Evolutionary conservation across 2,888 invertebrate species (phyloP).

Genomic region (Lithophane semibrunnea): DNA sequence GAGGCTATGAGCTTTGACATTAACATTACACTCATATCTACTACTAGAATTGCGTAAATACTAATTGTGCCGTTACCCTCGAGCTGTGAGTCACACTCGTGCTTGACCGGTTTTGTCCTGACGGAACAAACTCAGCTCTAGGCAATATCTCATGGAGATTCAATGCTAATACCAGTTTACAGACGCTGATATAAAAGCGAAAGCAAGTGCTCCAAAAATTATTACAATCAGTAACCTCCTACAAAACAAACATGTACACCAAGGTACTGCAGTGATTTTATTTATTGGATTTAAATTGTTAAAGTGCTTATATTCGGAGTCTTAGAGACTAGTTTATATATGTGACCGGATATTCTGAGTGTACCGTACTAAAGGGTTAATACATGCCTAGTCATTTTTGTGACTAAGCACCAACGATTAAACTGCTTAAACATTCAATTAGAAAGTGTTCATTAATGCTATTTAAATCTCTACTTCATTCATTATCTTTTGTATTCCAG

Average conservation of each 20-base stretch:
- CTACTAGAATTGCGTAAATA: constrained; percentile 45
- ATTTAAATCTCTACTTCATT: not conserved
- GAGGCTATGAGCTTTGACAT: constrained; percentile 36
- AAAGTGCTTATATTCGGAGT: constrained; percentile 12
- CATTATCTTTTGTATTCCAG: constrained; percentile 66
- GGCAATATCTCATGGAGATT: constrained; percentile 68
- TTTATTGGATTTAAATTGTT: constrained; percentile 30
- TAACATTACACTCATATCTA: constrained; percentile 31
- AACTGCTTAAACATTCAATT: not conserved
- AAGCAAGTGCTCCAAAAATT: constrained; percentile 80
- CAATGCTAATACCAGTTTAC: constrained; percentile 80
- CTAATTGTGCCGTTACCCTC: constrained; percentile 60
- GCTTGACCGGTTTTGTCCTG: constrained; percentile 57
- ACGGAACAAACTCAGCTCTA: constrained; percentile 57
- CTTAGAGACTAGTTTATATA: not conserved
- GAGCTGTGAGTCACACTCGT: constrained; percentile 49
- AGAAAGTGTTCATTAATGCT: not conserved
- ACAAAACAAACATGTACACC: constrained; percentile 85
- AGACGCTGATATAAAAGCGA: constrained; percentile 83
- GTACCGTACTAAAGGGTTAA: not conserved
- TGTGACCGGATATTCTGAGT: not conserved
- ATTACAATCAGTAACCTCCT: constrained; percentile 81
- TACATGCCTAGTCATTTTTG: not conserved
- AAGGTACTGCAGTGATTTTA: constrained; percentile 77
- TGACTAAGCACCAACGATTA: not conserved